Evolutionary conservation across 2,888 invertebrate genomes (phyloP).

Genomic region (Ophioninae sp.): DNA sequence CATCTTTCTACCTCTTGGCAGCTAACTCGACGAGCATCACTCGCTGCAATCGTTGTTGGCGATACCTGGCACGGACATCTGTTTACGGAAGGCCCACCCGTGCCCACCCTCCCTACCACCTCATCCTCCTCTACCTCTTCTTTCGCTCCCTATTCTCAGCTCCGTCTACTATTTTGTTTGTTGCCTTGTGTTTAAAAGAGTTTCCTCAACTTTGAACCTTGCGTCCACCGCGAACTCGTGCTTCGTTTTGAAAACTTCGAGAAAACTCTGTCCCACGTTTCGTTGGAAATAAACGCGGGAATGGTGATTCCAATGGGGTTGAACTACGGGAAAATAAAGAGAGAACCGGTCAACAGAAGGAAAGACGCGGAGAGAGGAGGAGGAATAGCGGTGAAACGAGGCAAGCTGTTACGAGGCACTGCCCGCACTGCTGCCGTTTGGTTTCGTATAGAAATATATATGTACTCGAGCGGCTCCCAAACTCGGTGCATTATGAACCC

Average conservation of each 20-base stretch:
- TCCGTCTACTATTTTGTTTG: slow-evolving; percentile 38
- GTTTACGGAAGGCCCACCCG: slow-evolving; percentile 57
- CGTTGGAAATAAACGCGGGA: slow-evolving; percentile 53
- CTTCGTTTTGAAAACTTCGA: slow-evolving; percentile 54
- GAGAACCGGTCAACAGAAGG: slow-evolving; percentile 28
- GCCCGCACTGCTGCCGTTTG: slow-evolving; percentile 20
- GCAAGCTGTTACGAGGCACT: slow-evolving; percentile 43
- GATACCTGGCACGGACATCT: slow-evolving; percentile 63
- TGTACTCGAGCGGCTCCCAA: slow-evolving; percentile 24
- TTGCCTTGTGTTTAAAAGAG: slow-evolving; percentile 35
- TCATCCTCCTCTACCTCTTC: slow-evolving; percentile 34
- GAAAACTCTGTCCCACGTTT: slow-evolving; percentile 52
- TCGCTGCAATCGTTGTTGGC: slow-evolving; percentile 55
- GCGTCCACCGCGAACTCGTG: slow-evolving; percentile 50
- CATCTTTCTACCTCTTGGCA: slow-evolving; percentile 44
- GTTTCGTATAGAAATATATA: slow-evolving; percentile 28
- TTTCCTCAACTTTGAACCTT: slow-evolving; percentile 36
- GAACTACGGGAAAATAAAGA: slow-evolving; percentile 12
- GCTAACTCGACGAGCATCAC: slow-evolving; percentile 44
- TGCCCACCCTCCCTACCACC: too few species aligned
- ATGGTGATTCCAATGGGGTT: slow-evolving; percentile 46
- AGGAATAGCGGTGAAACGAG: not conserved
- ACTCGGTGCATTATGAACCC: slow-evolving; percentile 60
- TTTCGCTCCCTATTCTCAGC: slow-evolving; percentile 48
- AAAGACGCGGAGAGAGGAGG: slow-evolving; percentile 40